Percentiles rank a stretch among this genome's conserved stretches.
These are phyloP conservation scores for Nowickia ferox DNA, from an alignment of 2,888 invertebrate species.

Conservation along the genomic window DNA sequence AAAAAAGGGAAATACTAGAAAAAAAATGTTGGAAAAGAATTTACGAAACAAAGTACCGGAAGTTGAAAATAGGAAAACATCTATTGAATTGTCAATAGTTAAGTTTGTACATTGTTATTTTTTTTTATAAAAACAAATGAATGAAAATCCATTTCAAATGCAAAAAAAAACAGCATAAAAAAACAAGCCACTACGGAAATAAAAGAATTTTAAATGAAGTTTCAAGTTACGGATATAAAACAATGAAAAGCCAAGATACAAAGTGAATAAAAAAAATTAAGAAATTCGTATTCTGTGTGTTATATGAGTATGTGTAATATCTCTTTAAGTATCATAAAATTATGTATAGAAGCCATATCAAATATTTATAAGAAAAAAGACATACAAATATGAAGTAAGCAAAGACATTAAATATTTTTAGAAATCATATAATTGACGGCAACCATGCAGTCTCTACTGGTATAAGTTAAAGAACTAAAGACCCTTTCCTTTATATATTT, in stretches of 20 bases:
- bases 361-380: not conserved
- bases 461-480: too few relatives aligned
- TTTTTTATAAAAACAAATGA: conserved; percentile 17
- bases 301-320: too few relatives aligned
- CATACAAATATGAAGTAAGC: too few relatives aligned
- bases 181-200: conserved; percentile 68
- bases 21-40: conserved; percentile 30
- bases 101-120: conserved; percentile 61
- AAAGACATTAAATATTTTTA: too few relatives aligned
- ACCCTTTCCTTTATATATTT: too few relatives aligned
- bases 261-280: conserved; percentile 9
- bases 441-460: too few relatives aligned
- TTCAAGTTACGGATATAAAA: conserved; percentile 70
- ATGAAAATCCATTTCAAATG: conserved; percentile 44
- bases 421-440: too few relatives aligned
- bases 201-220: conserved; percentile 71
- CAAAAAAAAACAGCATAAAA: conserved; percentile 36
- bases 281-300: not conserved
- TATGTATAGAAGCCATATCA: not conserved
- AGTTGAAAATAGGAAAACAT: conserved; percentile 70
- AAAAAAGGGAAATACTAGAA: conserved; percentile 36
- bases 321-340: not conserved
- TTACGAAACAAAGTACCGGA: conserved; percentile 67
- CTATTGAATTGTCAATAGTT: conserved; percentile 72
- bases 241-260: conserved; percentile 36